These are phyloP conservation scores for Eupelmus urozonus DNA, from an alignment of 2,888 invertebrate genomes.

Conservation along the genomic window DNA sequence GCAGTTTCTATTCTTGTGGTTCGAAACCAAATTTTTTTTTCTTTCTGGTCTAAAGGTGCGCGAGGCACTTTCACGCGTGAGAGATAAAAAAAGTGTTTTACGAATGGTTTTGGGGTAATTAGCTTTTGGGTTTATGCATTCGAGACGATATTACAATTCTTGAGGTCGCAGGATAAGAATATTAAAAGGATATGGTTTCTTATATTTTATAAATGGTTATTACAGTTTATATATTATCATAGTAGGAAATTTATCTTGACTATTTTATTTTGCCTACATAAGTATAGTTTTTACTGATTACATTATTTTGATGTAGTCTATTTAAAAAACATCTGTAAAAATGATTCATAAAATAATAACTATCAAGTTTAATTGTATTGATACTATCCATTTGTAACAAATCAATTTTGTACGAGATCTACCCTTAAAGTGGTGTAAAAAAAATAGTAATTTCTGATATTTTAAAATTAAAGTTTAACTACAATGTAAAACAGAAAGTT, in stretches of 20 bases:
- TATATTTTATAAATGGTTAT: no score
- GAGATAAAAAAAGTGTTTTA: conserved; percentile 28
- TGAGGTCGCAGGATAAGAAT: neutral
- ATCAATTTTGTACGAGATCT: no score
- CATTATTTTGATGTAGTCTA: no score
- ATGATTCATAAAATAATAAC: no score
- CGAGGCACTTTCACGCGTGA: conserved; percentile 35
- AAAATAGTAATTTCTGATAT: no score
- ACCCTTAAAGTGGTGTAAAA: no score
- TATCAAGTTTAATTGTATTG: no score
- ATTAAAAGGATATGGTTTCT: no score
- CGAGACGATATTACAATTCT: neutral
- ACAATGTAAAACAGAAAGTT: no score
- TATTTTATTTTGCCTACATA: neutral
- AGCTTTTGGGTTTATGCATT: conserved; percentile 2
- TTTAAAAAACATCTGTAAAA: no score
- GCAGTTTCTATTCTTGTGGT: conserved; percentile 56
- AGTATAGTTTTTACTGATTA: neutral
- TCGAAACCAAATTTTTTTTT: conserved; percentile 32
- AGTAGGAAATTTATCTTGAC: neutral
- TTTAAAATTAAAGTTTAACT: no score
- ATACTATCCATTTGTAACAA: no score
- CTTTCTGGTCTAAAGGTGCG: conserved; percentile 19
- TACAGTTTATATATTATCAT: neutral
- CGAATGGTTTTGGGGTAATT: conserved; percentile 26